These are phyloP conservation scores for Heliopora coerulea DNA, from an alignment of 92 coral and sea anemone species.

Conservation along the genomic window DNA sequence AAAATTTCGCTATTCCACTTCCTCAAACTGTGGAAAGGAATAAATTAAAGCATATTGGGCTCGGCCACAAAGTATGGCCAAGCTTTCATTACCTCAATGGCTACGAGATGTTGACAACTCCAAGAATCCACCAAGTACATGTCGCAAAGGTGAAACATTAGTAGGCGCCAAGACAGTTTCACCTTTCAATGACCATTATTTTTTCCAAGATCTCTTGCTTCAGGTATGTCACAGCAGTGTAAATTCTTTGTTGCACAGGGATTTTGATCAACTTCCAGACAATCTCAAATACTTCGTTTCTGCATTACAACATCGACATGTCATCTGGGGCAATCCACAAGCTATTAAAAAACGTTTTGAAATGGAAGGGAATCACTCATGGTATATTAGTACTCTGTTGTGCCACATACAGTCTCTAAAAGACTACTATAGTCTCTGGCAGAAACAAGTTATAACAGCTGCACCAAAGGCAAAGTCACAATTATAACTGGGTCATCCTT, in stretches of 20 bases:
- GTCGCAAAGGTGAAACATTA: slow-evolving; percentile 10
- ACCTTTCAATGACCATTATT: slow-evolving; percentile 16
- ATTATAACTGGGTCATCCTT: neutral
- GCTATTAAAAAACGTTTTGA: neutral
- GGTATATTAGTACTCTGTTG: neutral
- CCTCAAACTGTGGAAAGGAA: neutral
- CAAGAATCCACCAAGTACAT: neutral
- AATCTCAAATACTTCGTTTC: slow-evolving; percentile 4
- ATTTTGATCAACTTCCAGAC: neutral
- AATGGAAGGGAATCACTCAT: slow-evolving; percentile 8
- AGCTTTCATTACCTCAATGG: slow-evolving; percentile 19
- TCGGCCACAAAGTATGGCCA: neutral
- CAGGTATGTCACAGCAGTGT: slow-evolving; percentile 1
- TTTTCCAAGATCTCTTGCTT: slow-evolving; percentile 29
- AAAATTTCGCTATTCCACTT: neutral
- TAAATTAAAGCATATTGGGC: neutral
- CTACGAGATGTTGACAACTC: slow-evolving; percentile 12
- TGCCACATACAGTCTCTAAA: slow-evolving; percentile 15
- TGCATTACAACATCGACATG: neutral
- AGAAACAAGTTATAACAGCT: neutral
- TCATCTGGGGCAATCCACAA: neutral
- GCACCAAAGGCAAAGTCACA: neutral
- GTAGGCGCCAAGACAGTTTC: slow-evolving; percentile 23
- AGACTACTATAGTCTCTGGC: neutral
- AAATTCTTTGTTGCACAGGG: neutral